These are phyloP conservation scores for Macquaria ambigua DNA, from an alignment of 2,113 vertebrate genomes.

Conservation along the genomic window DNA sequence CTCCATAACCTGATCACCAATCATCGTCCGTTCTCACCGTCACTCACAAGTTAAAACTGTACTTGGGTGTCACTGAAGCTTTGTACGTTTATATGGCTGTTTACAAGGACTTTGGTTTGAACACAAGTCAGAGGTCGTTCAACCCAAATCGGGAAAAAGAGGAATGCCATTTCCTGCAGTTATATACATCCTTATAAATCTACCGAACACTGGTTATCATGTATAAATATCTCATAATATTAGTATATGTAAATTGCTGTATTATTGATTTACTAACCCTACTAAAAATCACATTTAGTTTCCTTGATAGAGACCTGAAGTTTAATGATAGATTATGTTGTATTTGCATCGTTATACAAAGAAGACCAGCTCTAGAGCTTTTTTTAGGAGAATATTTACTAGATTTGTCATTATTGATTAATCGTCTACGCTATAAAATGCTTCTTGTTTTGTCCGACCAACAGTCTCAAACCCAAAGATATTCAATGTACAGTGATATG, in stretches of 20 bases:
- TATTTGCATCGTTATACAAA: not conserved
- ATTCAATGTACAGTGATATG: no score
- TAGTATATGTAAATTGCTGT: not conserved
- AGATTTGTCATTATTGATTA: not conserved
- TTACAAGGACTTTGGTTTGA: not conserved
- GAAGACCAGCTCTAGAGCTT: fast-evolving
- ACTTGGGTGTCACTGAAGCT: not conserved
- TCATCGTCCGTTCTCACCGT: conserved; percentile 10
- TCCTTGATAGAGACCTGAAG: not conserved
- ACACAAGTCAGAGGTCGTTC: not conserved
- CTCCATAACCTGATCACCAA: conserved; percentile 27
- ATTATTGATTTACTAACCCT: not conserved
- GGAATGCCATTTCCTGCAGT: not conserved
- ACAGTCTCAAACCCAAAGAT: not conserved
- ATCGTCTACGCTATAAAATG: not conserved
- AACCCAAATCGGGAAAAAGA: not conserved
- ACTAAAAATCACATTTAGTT: not conserved
- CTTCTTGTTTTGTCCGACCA: not conserved
- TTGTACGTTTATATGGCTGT: not conserved
- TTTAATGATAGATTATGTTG: not conserved
- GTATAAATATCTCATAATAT: not conserved
- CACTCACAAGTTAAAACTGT: conserved; percentile 13
- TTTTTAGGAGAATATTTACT: not conserved
- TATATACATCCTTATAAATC: not conserved
- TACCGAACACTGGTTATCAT: not conserved